Base-by-base conservation (phyloP, 2,797 vertebrate genomes). In the Euthynnus affinis region DNA sequence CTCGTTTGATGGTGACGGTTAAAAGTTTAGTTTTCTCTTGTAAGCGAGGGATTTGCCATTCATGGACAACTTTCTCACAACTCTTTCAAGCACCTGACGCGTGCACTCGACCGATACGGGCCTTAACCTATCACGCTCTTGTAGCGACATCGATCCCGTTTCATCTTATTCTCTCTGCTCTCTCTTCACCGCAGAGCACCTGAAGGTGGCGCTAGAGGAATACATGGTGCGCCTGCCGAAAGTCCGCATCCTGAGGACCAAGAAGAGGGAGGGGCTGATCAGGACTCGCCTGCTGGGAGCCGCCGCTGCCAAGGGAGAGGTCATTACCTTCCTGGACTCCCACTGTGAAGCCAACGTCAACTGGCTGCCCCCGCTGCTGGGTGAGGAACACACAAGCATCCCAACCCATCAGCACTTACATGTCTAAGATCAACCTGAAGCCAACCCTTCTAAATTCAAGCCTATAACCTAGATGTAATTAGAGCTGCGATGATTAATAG, bases 301-400 rank as follows among this genome's bases (percentile, higher is more conserved):
- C 18, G 93, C 92, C 0, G 94, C 93, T 0, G 97, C 98, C 0
- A 95, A 87, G 22, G 98, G 98, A 51, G 96, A 98, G 0, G 98
- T 99, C 90, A 97, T 99, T 94, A 99, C 98, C 2, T 99, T 98
- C 93, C 94, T 99, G 84, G 98, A 99, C 83, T 99, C 98, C 0
- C 98, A 99, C 84, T 99, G 98, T 1, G 98, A 99, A 86, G 95
- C 98, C 89, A 99, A 99, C 0, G 94, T 99, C 84, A 99, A 99
- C 94, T 99, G 98, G 98, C 96, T 99, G 48, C 98, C 98, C 0
- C 98, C 98, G 0, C 91, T 99, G 69, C 85, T 99, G 2, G 98
- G 98, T 99, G 87, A 96, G 89, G 6, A 48, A 32, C 59, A 65
- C 17, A 52, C 58, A 32, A 17, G 44, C 22, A 15, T 4, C 34